Evolutionary conservation across 35 echinoderm and acorn worm species (phyloP).

Genomic region (Patiria miniata): DNA sequence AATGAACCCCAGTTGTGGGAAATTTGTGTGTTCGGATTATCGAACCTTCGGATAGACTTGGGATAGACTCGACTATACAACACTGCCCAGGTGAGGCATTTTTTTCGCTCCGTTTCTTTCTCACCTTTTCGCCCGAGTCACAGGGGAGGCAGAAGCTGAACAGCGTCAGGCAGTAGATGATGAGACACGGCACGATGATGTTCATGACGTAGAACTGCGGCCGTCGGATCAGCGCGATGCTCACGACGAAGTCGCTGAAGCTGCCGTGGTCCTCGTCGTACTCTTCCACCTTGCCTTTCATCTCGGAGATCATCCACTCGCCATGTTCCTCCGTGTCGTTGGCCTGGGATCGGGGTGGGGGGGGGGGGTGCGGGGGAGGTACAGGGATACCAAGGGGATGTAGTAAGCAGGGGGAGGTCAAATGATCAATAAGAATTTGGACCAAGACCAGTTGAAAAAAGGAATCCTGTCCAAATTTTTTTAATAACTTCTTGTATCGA

Average conservation of each 20-base stretch:
- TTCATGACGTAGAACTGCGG: constrained; percentile 82
- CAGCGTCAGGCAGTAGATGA: constrained; percentile 71
- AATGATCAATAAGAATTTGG: too few relatives aligned
- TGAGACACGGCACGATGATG: constrained; percentile 70
- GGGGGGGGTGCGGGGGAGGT: too few relatives aligned
- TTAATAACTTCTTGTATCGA: too few relatives aligned
- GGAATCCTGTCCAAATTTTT: too few relatives aligned
- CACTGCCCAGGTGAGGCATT: too few relatives aligned
- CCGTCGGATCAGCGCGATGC: constrained; percentile 34
- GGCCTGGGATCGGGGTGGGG: constrained; percentile 5
- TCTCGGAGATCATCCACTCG: constrained; percentile 42
- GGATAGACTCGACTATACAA: too few relatives aligned
- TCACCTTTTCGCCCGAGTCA: constrained; percentile 73
- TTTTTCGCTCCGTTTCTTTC: not conserved
- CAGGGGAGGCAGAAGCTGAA: constrained; percentile 74
- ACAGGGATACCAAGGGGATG: too few relatives aligned
- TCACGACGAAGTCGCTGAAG: constrained; percentile 38
- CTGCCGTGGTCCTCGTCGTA: constrained; percentile 24
- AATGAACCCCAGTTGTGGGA: too few relatives aligned
- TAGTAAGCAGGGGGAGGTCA: too few relatives aligned
- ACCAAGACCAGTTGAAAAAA: too few relatives aligned
- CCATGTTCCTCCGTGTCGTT: constrained; percentile 34
- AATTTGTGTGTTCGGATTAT: too few relatives aligned
- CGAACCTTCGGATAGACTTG: too few relatives aligned
- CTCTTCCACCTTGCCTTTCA: not conserved